phyloP scores from a whole-genome alignment of 2,113 vertebrate genomes.

The Callipepla squamata region DNA sequence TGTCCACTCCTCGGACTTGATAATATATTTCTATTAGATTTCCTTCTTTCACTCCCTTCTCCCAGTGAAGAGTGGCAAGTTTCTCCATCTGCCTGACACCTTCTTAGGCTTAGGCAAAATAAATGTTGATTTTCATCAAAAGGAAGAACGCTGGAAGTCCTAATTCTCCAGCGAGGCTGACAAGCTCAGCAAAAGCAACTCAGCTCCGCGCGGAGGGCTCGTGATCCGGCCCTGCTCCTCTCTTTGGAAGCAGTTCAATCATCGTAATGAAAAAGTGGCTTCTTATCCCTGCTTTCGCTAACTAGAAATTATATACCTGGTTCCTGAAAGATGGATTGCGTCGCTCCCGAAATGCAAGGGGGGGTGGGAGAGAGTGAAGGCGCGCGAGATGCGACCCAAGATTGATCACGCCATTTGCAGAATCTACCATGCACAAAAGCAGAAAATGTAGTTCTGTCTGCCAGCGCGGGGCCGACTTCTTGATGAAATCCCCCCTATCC shows the following conservation, averaged over 20 bases:
- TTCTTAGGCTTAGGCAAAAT: constrained; percentile 53
- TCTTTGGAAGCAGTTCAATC: constrained; percentile 59
- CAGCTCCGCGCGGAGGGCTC: background rate
- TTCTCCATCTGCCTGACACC: constrained; percentile 39
- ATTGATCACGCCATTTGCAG: constrained; percentile 61
- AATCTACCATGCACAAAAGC: constrained; percentile 32
- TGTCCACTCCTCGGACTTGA: constrained; percentile 14
- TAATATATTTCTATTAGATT: constrained; percentile 63
- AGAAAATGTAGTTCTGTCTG: constrained; percentile 1
- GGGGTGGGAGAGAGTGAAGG: background rate
- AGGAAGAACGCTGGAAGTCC: constrained; percentile 14
- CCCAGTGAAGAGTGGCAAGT: background rate
- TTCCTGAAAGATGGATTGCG: constrained; percentile 63
- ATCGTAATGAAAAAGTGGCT: constrained; percentile 58
- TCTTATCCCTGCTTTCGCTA: constrained; percentile 45
- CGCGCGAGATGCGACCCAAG: background rate
- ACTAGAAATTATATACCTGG: constrained; percentile 75
- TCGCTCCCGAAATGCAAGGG: background rate
- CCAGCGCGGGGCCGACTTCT: background rate
- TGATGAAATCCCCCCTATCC: background rate
- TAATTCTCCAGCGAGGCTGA: constrained; percentile 1
- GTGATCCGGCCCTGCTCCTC: background rate
- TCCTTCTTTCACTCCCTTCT: constrained; percentile 22
- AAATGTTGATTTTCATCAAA: constrained; percentile 64
- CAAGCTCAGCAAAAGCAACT: constrained; percentile 50